Conservation (phyloP, 2,888 invertebrate species). For the Fragum sueziense region DNA sequence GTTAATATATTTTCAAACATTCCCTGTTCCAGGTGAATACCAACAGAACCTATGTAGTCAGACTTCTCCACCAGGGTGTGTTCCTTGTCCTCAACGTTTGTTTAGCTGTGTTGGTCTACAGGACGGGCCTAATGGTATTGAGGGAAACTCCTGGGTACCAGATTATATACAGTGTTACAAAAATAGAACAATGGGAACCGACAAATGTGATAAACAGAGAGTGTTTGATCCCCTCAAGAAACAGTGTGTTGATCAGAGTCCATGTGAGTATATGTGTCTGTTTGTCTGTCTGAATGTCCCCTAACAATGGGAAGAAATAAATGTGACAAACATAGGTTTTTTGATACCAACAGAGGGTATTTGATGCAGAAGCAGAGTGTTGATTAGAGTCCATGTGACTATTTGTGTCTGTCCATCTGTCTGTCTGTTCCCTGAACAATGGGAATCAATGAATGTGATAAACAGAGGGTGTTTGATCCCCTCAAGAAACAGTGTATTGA, state of each 20-base stretch:
- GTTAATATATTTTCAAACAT: too few relatives aligned
- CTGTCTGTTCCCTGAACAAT: too few relatives aligned
- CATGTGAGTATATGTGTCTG: slow-evolving; percentile 12
- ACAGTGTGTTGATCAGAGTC: slow-evolving; percentile 47
- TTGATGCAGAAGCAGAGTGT: too few relatives aligned
- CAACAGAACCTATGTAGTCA: slow-evolving; percentile 54
- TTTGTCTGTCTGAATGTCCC: too few relatives aligned
- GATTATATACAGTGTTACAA: slow-evolving; percentile 57
- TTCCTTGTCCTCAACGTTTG: slow-evolving; percentile 62
- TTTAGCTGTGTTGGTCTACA: slow-evolving; percentile 61
- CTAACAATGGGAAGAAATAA: too few relatives aligned
- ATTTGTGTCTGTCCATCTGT: too few relatives aligned
- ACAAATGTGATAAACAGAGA: slow-evolving; percentile 48
- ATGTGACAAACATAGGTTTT: too few relatives aligned
- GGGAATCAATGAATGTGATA: slow-evolving; percentile 44
- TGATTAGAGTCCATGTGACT: too few relatives aligned
- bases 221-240: slow-evolving; percentile 60
- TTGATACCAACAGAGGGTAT: too few relatives aligned
- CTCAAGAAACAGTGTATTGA: slow-evolving; percentile 49
- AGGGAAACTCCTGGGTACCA: slow-evolving; percentile 58
- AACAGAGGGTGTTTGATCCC: slow-evolving; percentile 59
- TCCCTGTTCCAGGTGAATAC: slow-evolving; percentile 59
- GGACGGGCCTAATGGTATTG: slow-evolving; percentile 57
- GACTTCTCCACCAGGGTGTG: slow-evolving; percentile 49
- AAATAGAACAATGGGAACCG: slow-evolving; percentile 59